Percentiles rank a stretch among this genome's conserved stretches.
Evolutionary conservation across 2,888 invertebrate species (phyloP).

Genomic region (Chloromyia formosa): DNA sequence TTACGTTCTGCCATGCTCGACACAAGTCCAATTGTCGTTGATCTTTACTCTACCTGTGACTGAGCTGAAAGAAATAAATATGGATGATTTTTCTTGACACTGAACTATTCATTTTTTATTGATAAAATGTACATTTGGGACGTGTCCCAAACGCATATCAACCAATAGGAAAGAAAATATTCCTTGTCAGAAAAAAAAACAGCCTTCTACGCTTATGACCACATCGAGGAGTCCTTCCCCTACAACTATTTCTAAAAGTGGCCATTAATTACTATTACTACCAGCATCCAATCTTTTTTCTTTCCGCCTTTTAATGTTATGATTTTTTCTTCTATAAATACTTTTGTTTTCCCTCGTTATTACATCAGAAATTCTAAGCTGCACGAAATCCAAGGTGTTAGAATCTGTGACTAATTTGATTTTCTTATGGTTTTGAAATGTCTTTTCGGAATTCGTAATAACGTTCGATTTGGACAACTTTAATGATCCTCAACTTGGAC

Average conservation of each 20-base stretch:
- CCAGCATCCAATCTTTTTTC: background rate
- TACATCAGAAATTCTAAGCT: background rate
- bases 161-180: too few relatives aligned
- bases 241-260: background rate
- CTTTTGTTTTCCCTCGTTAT: background rate
- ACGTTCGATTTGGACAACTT: constrained; percentile 27
- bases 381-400: constrained; percentile 29
- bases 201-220: too few relatives aligned
- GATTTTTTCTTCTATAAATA: background rate
- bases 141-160: too few relatives aligned
- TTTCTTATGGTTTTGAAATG: constrained; percentile 26
- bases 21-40: too few relatives aligned
- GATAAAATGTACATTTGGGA: too few relatives aligned
- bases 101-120: too few relatives aligned
- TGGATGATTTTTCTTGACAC: too few relatives aligned
- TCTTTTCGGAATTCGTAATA: constrained; percentile 23
- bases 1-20: too few relatives aligned
- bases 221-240: background rate
- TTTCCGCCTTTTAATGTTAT: background rate
- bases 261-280: background rate
- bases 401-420: constrained; percentile 40
- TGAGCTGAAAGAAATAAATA: too few relatives aligned
- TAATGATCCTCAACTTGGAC: background rate
- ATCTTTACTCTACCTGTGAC: too few relatives aligned
- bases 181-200: too few relatives aligned